A percentile compares a stretch with the other conserved stretches of the same genome.
phyloP scores from a whole-genome alignment of 2,888 invertebrate species.

The Ochropleura leucogaster region DNA sequence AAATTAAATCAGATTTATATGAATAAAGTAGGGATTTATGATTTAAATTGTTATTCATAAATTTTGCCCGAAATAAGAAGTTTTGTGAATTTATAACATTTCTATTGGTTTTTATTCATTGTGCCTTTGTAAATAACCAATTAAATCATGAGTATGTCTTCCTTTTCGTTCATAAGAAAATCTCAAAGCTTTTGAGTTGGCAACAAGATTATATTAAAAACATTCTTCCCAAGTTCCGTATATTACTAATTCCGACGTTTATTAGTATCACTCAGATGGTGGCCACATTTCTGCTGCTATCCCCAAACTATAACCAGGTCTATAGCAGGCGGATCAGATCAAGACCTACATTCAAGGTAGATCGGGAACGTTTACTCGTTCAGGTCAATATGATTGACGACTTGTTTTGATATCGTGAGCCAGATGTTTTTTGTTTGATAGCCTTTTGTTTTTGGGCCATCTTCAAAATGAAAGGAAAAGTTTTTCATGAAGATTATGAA shows the following conservation, averaged over 20 bases:
- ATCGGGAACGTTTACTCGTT: background rate
- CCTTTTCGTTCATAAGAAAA: background rate
- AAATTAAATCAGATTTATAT: background rate
- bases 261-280: background rate
- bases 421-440: conserved; percentile 23
- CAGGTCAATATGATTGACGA: conserved; percentile 47
- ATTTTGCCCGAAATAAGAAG: background rate
- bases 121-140: background rate
- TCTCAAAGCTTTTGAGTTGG: background rate
- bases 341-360: background rate
- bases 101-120: background rate
- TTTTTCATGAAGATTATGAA: background rate
- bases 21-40: background rate
- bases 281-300: background rate
- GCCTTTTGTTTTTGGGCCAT: conserved; percentile 32
- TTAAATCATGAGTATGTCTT: background rate
- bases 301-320: background rate
- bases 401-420: conserved; percentile 39
- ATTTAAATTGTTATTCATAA: background rate
- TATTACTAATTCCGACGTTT: too few relatives aligned
- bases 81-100: background rate
- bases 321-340: background rate
- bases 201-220: background rate
- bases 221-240: background rate
- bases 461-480: conserved; percentile 23